Base-by-base conservation (phyloP, 1,140 invertebrate species). In the Coenobita brevimanus region DNA sequence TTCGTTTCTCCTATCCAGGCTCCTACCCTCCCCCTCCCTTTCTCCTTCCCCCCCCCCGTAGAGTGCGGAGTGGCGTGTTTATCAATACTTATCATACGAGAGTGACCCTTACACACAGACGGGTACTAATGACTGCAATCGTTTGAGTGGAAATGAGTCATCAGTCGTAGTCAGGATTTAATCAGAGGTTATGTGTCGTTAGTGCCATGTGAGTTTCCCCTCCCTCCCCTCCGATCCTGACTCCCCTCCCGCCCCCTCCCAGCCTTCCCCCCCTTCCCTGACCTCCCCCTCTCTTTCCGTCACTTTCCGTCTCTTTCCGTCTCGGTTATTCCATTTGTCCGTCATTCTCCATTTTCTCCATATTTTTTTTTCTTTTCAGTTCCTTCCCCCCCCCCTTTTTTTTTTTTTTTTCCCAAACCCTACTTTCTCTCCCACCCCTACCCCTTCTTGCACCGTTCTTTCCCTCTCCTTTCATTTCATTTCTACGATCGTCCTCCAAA, bases 101-200 rank as follows among this genome's bases (percentile, higher is more conserved):
- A 76, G 38, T 41, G 73, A 76, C 73, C 38, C 50, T 54, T 79
- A 50, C 50, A 33, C 50, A 79, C 76, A 10, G 76, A 30, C 76
- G 50, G 41, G 24, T 38, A 79, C 50, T 54, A 54, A 79, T 79
- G 50, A 46, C 21, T 27, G 50, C 76, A 54, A 57, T 79, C 76
- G 36, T 79, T 79, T 27, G 38, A 46, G 38, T 33, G 76, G 76
- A 54, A 50, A 57, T 46, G 43, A 33, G 50, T 79, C 76, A 79
- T 79, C 76, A 79, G 76, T 79, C 36, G 36, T 30, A 79, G 76
- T 79, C 76, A 79, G 27, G 76, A 79, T 79, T 79, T 79, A 79
- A 79, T 79, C 76, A 79, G 76, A 15, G 24, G 54, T 79, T 46
- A 57, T 79, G 76, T 79, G 76, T 54, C 69, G 24, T 33, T 33